phyloP scores from a whole-genome alignment of 2,113 vertebrate species.

The Peromyscus polionotus region DNA sequence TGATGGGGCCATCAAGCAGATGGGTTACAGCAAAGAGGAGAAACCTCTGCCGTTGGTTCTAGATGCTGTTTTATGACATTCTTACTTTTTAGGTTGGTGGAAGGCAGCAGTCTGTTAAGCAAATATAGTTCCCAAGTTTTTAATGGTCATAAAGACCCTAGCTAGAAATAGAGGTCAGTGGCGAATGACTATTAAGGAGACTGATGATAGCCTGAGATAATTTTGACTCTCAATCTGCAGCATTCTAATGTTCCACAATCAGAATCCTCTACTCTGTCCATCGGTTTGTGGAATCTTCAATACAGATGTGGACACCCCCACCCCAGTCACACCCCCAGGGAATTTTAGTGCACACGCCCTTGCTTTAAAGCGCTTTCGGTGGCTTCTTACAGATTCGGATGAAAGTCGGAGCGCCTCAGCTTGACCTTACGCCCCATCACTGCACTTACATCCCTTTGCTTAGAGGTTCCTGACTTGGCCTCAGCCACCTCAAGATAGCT shows the following conservation, averaged over 20 bases:
- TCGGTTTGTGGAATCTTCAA: neutral
- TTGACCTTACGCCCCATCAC: neutral
- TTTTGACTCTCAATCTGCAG: neutral
- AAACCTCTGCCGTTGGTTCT: neutral
- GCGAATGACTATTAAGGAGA: neutral
- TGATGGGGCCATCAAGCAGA: neutral
- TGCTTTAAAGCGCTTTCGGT: neutral
- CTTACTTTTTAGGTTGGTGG: neutral
- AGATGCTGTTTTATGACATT: neutral
- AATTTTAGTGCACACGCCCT: accelerated
- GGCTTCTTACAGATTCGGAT: neutral
- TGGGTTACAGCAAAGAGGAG: neutral
- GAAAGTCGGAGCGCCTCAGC: neutral
- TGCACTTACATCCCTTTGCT: neutral
- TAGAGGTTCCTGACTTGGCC: neutral
- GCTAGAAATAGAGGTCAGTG: neutral
- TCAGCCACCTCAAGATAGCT: neutral
- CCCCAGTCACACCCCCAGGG: no score
- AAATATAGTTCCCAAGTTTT: neutral
- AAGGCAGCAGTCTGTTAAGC: neutral
- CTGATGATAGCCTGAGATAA: neutral
- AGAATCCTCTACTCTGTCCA: neutral
- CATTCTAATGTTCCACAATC: neutral
- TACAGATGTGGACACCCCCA: neutral
- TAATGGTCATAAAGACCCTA: neutral